Evolutionary conservation across 2,113 vertebrate genomes (phyloP).

Genomic region (Uria lomvia): DNA sequence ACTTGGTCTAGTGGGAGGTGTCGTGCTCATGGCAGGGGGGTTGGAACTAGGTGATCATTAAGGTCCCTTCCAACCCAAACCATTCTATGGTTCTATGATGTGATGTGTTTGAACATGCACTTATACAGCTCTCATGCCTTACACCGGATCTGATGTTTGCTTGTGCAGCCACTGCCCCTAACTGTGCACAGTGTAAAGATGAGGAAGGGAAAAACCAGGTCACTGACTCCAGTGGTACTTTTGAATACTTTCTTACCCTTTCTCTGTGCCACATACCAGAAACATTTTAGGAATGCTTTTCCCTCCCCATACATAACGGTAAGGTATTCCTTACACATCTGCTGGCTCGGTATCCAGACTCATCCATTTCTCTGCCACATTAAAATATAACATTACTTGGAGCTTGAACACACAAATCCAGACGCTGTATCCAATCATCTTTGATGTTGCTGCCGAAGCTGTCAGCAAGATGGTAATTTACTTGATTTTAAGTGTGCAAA

Average conservation of each 20-base stretch:
- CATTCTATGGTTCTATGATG: neutral
- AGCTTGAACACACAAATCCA: neutral
- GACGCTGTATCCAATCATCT: neutral
- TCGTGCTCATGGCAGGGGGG: neutral
- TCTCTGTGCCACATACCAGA: neutral
- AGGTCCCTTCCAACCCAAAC: neutral
- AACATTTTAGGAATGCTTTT: neutral
- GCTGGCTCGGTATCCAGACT: neutral
- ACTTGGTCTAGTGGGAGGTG: neutral
- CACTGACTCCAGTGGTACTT: neutral
- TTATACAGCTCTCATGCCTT: neutral
- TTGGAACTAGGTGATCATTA: neutral
- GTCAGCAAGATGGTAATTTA: neutral
- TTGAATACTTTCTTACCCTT: neutral
- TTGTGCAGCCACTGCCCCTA: neutral
- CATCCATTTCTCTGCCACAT: neutral
- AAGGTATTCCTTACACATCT: neutral
- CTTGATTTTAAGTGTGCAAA: neutral
- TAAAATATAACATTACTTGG: neutral
- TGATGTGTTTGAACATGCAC: neutral
- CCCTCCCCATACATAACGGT: neutral
- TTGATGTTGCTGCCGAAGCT: neutral
- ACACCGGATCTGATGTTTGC: neutral
- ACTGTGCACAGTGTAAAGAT: neutral
- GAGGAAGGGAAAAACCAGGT: neutral